Conservation (phyloP, 35 echinoderm and acorn worm species). For the Ophiothrix spiculata region DNA sequence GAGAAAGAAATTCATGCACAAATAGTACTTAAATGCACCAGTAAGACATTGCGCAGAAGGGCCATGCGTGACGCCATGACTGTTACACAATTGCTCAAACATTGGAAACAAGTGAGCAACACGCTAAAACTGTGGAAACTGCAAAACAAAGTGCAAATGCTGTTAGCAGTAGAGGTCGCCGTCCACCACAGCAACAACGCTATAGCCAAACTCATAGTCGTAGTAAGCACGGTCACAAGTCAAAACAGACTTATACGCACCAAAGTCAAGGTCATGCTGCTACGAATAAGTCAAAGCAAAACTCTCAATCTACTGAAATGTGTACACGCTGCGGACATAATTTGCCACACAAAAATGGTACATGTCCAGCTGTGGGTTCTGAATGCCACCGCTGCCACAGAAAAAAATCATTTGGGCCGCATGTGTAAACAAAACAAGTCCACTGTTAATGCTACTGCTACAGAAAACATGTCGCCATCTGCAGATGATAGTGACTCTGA, state of each 20-base stretch:
- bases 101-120: constrained; percentile 36
- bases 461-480: neutral
- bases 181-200: too few relatives aligned
- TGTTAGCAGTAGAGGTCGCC: too few relatives aligned
- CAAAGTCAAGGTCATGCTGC: neutral
- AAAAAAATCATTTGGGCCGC: neutral
- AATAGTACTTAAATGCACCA: constrained; percentile 56
- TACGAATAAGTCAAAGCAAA: neutral
- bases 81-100: constrained; percentile 35
- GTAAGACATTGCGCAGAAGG: constrained; percentile 33
- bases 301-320: too few relatives aligned
- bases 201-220: neutral
- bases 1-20: constrained; percentile 38
- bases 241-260: too few relatives aligned
- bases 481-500: neutral
- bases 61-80: constrained; percentile 40
- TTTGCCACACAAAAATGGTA: neutral
- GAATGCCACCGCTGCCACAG: neutral
- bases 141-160: neutral
- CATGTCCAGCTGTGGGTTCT: neutral
- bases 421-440: neutral
- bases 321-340: neutral
- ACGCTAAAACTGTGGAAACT: constrained; percentile 22
- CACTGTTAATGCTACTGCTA: neutral
- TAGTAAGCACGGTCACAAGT: too few relatives aligned